Evolutionary conservation across 2,797 vertebrate genomes (phyloP), one percentile per base, ranked within the genome.

Genomic region (Semotilus atromaculatus): DNA sequence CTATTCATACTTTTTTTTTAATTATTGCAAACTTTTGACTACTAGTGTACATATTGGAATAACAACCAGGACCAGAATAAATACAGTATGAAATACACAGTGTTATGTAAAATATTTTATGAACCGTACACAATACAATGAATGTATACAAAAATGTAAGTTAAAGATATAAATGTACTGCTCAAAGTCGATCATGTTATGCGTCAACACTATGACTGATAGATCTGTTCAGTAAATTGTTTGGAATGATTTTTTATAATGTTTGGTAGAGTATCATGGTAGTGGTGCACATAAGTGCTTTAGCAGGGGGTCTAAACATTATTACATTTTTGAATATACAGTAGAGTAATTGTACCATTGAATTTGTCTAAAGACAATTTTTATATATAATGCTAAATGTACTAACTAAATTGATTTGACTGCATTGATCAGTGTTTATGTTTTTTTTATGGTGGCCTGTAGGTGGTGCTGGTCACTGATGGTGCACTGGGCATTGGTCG

Each of bases 391-490:
- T 29, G 38, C 26, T 45, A 7, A 64, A 45, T 64, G 5, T 62
- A 7, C 45, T 48, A 48, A 48, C 18, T 48, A 48, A 48, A 48
- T 85, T 36, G 14, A 11, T 58, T 71, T 48, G 64, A 13, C 51
- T 29, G 23, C 58, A 29, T 74, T 40, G 51, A 19, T 80, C 10
- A 16, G 74, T 83, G 76, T 71, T 62, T 43, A 31, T 79, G 66
- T 68, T 80, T 7, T 84, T 76, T 13, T 66, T 77, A 31, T 80
- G 75, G 31, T 81, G 84, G 82, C 62, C 88, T 88, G 5, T 86
- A 99, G 98, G 94, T 99, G 89, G 96, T 99, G 86, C 95, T 99
- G 36, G 97, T 99, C 85, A 99, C 98, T 0, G 98, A 99, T 26
- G 98, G 98, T 81, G 97, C 98, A 85, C 91, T 99, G 82, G 98